Evolutionary conservation across 2,797 vertebrate genomes (phyloP).

Genomic region (Myripristis jacobus): DNA sequence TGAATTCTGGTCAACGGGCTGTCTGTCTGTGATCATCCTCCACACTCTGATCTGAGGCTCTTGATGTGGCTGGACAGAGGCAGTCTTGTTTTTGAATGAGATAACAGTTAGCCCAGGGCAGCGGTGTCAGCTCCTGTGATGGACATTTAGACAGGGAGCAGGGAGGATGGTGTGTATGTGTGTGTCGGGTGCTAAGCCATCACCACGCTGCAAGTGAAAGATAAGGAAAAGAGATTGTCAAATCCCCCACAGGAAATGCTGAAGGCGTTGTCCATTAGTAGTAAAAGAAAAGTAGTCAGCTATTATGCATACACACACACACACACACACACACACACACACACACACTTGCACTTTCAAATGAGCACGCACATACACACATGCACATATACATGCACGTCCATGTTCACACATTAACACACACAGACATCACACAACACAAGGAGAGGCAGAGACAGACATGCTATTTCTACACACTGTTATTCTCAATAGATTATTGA

Average conservation of each 20-base stretch:
- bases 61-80: conserved; percentile 40
- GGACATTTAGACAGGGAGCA: conserved; percentile 61
- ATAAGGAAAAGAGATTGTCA: conserved; percentile 67
- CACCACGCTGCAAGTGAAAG: conserved; percentile 59
- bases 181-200: conserved; percentile 35
- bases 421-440: background rate
- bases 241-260: conserved; percentile 48
- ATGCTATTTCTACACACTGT: background rate
- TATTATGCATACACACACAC: background rate
- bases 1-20: conserved; percentile 5
- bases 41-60: conserved; percentile 13
- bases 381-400: background rate
- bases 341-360: background rate
- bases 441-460: background rate
- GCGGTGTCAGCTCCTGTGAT: conserved; percentile 57
- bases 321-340: background rate
- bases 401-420: background rate
- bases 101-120: conserved; percentile 58
- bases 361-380: background rate
- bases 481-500: too few relatives aligned
- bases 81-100: conserved; percentile 63
- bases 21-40: conserved; percentile 26
- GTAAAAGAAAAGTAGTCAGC: conserved; percentile 15
- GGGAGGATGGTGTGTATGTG: conserved; percentile 26
- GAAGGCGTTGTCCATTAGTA: conserved; percentile 31